Conservation (phyloP, 2,113 vertebrate genomes). For the Ascaphus truei region DNA sequence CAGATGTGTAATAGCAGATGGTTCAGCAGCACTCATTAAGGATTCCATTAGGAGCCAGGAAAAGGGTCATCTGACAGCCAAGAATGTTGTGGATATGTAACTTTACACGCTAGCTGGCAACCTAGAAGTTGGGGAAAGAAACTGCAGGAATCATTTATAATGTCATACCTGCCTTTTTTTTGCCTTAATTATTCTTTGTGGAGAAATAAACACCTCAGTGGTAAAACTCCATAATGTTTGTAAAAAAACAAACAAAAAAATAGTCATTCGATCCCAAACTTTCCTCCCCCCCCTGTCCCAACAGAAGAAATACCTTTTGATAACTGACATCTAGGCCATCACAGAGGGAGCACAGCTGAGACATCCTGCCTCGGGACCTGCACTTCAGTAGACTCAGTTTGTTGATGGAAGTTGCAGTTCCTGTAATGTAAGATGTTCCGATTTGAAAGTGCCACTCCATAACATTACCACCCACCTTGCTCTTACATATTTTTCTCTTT, state of each 20-base stretch:
- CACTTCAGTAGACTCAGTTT: not conserved
- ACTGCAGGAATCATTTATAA: conserved; percentile 13
- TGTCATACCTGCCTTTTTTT: not conserved
- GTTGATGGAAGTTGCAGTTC: not conserved
- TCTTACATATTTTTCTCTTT: no score
- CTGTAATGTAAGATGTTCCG: not conserved
- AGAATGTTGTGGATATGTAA: conserved; percentile 26
- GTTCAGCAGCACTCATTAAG: conserved; percentile 30
- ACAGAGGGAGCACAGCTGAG: not conserved
- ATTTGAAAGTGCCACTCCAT: not conserved
- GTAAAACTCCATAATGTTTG: conserved; percentile 13
- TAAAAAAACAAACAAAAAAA: no score
- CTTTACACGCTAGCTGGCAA: conserved; percentile 29
- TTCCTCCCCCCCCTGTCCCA: not conserved
- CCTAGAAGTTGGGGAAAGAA: conserved; percentile 21
- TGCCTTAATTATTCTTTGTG: not conserved
- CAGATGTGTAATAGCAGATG: conserved; percentile 35
- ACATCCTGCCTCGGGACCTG: not conserved
- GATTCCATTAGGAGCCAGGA: conserved; percentile 32
- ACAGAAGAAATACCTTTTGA: conserved; percentile 1
- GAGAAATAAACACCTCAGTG: not conserved
- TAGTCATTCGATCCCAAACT: not conserved
- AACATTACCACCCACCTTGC: not conserved
- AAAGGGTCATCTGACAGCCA: conserved; percentile 31
- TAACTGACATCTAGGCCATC: not conserved